Percentiles rank a stretch among this genome's conserved stretches.
These are phyloP conservation scores for Callithrix jacchus DNA, from an alignment of 2,113 vertebrate genomes.

Conservation along the genomic window DNA sequence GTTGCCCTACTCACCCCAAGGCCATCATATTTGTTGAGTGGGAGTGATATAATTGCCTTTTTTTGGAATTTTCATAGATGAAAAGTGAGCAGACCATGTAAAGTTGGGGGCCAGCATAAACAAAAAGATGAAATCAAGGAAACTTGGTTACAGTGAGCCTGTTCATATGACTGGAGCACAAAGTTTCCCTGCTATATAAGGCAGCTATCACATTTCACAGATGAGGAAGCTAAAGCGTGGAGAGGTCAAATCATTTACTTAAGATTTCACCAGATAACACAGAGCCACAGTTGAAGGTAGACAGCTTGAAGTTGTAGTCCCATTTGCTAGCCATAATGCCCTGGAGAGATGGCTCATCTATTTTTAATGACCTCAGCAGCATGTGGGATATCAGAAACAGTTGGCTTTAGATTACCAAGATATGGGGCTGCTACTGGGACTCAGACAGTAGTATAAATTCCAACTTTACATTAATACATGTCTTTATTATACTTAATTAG, in stretches of 20 bases:
- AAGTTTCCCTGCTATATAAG: not conserved
- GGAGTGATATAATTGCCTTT: no score
- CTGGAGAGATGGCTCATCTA: not conserved
- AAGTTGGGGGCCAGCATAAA: not conserved
- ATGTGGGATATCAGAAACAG: not conserved
- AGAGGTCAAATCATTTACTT: not conserved
- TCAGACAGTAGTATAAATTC: not conserved
- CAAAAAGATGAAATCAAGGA: not conserved
- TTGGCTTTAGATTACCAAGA: not conserved
- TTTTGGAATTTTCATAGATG: not conserved
- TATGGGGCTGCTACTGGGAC: not conserved
- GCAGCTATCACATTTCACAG: not conserved
- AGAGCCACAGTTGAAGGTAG: not conserved
- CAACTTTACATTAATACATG: not conserved
- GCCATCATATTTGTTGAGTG: not conserved
- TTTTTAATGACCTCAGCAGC: not conserved
- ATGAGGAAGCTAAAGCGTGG: not conserved
- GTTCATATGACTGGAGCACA: not conserved
- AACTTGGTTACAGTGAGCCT: not conserved
- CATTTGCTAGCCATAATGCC: fast-evolving
- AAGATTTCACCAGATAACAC: not conserved
- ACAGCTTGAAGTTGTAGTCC: not conserved
- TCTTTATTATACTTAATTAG: not conserved
- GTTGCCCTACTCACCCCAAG: not conserved
- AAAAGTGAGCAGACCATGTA: not conserved